Percentiles rank a stretch among this genome's conserved stretches.
phyloP scores from a whole-genome alignment of 37 sponge, comb jelly and placozoan species.

The Halichondria panicea region DNA sequence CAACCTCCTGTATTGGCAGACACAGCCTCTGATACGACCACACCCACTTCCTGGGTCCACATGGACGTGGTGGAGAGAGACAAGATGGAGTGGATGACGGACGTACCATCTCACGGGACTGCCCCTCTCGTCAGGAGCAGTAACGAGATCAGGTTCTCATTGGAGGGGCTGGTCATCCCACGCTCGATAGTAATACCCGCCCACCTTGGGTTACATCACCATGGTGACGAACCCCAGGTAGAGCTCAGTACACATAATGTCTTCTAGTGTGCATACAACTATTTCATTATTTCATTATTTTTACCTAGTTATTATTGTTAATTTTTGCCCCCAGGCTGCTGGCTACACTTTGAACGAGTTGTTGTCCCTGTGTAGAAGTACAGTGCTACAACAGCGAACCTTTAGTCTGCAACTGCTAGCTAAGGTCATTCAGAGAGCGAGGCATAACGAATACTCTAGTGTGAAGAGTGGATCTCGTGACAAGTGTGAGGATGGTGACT shows the following conservation, averaged over 20 bases:
- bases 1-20: not conserved
- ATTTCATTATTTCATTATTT: not conserved
- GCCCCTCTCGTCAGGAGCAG: not conserved
- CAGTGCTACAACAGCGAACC: slow-evolving; percentile 78
- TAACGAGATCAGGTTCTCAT: slow-evolving; percentile 55
- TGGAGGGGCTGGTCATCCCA: slow-evolving; percentile 79
- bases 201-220: slow-evolving; percentile 84
- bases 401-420: slow-evolving; percentile 64
- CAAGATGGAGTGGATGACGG: slow-evolving; percentile 86
- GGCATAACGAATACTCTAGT: slow-evolving; percentile 53
- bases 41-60: slow-evolving; percentile 64
- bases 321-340: slow-evolving; percentile 54
- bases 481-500: slow-evolving; percentile 11
- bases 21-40: not conserved
- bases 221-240: slow-evolving; percentile 86
- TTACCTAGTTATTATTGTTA: slow-evolving; percentile 3
- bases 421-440: slow-evolving; percentile 44
- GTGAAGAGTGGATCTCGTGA: slow-evolving; percentile 34
- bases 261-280: not conserved
- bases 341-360: slow-evolving; percentile 89
- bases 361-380: slow-evolving; percentile 60
- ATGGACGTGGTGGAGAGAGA: slow-evolving; percentile 82
- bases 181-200: slow-evolving; percentile 32
- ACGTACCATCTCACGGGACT: not conserved
- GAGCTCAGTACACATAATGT: not conserved